Percentiles rank a stretch among this genome's conserved stretches.
Conservation (phyloP, 1,140 invertebrate genomes). For the Aphidius gifuensis region DNA sequence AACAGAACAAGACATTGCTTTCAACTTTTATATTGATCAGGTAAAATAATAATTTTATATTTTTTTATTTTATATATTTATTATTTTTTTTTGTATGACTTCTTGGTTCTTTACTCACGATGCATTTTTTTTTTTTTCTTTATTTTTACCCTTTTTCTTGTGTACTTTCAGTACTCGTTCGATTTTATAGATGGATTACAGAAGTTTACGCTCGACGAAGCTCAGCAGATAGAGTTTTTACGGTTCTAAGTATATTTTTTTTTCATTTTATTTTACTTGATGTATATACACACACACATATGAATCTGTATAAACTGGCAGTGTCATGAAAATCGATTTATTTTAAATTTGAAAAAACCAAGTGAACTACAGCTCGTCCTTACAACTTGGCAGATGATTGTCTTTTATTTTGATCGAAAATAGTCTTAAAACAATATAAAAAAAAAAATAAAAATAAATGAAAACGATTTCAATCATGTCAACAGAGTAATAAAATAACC, state of each 20-base stretch:
- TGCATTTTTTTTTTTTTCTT: no score
- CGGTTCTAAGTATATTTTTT: conserved; percentile 18
- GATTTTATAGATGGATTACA: conserved; percentile 44
- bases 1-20: no score
- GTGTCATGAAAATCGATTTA: conserved; percentile 15
- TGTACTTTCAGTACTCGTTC: conserved; percentile 30
- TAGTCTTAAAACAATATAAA: no score
- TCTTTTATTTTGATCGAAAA: no score
- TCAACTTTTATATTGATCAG: no score
- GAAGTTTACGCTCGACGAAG: conserved; percentile 35
- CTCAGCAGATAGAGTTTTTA: conserved; percentile 36
- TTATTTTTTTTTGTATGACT: no score
- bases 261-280: conserved; percentile 1
- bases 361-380: neutral
- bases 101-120: no score
- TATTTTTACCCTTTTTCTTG: conserved; percentile 4
- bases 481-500: no score
- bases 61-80: no score
- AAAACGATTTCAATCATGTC: no score
- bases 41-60: no score
- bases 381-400: neutral
- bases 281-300: conserved; percentile 3
- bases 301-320: neutral
- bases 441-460: no score
- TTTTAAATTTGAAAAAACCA: neutral